These are phyloP conservation scores for Heteropelma amictum DNA, from an alignment of 2,888 invertebrate genomes.

Conservation along the genomic window DNA sequence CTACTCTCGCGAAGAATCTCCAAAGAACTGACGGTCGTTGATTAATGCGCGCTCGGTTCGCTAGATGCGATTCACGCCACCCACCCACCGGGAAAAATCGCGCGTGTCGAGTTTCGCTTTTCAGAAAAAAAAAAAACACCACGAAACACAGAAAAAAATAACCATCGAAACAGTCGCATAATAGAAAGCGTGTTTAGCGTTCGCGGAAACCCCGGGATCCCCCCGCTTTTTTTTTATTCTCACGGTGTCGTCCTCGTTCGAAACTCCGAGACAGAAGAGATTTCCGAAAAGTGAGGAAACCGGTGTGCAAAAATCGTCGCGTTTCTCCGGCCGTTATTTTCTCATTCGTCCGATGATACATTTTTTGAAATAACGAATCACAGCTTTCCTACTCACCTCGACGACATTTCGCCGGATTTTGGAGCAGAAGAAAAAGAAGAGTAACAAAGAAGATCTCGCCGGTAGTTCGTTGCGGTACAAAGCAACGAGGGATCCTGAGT, in stretches of 20 bases:
- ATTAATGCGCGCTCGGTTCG: background rate
- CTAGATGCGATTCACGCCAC: slow-evolving; percentile 6
- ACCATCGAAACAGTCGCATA: background rate
- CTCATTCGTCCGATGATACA: too few species aligned
- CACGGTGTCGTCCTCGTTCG: background rate
- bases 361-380: background rate
- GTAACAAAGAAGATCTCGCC: background rate
- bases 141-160: background rate
- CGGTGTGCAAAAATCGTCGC: background rate
- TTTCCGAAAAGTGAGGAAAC: background rate
- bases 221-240: too few species aligned
- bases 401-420: slow-evolving; percentile 15
- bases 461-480: too few species aligned
- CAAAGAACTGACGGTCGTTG: slow-evolving; percentile 39
- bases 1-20: slow-evolving; percentile 42
- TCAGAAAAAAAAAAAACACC: slow-evolving; percentile 7
- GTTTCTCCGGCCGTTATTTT: too few species aligned
- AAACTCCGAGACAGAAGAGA: background rate
- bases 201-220: background rate
- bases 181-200: background rate
- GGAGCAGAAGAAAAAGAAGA: background rate
- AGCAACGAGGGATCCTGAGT: background rate
- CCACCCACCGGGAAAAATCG: slow-evolving; percentile 34
- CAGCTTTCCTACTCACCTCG: slow-evolving; percentile 34
- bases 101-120: slow-evolving; percentile 45